Evolutionary conservation across 1,140 invertebrate genomes (phyloP).

Genomic region (Trichomalopsis sarcophagae): DNA sequence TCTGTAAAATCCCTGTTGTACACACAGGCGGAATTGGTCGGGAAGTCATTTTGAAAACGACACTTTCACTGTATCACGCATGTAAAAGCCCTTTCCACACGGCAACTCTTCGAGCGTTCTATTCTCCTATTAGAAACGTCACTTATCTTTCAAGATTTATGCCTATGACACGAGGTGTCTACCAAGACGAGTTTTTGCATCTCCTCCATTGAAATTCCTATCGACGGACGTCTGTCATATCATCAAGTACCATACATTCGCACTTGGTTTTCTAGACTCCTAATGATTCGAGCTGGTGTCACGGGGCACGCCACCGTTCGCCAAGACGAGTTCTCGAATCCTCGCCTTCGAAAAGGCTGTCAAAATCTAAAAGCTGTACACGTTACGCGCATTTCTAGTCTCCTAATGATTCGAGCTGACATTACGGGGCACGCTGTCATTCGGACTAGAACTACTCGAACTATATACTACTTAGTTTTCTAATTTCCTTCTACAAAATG

Average conservation of each 20-base stretch:
- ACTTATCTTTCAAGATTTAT: constrained; percentile 51
- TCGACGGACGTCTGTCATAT: neutral
- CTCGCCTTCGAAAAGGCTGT: neutral
- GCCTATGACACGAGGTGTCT: constrained; percentile 7
- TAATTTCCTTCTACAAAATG: too few species aligned
- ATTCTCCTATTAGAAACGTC: constrained; percentile 49
- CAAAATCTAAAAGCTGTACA: neutral
- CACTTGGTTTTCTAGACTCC: too few species aligned
- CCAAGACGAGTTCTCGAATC: too few species aligned
- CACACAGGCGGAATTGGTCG: too few species aligned
- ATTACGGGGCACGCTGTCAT: neutral
- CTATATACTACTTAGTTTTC: too few species aligned
- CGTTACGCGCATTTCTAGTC: constrained; percentile 43
- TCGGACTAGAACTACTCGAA: too few species aligned
- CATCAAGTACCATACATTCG: too few species aligned
- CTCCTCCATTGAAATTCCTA: neutral
- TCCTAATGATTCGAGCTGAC: constrained; percentile 56
- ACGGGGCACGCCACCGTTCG: too few species aligned
- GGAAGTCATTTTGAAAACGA: too few species aligned
- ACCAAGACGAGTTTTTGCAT: neutral
- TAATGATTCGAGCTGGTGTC: too few species aligned
- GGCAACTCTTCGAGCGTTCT: constrained; percentile 23
- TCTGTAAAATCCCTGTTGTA: too few species aligned
- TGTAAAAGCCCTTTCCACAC: constrained; percentile 14
- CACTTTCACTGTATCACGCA: neutral